Evolutionary conservation across 1,140 invertebrate genomes (phyloP), one percentile per base, ranked within the genome.

Genomic region (Bombus soroeensis): DNA sequence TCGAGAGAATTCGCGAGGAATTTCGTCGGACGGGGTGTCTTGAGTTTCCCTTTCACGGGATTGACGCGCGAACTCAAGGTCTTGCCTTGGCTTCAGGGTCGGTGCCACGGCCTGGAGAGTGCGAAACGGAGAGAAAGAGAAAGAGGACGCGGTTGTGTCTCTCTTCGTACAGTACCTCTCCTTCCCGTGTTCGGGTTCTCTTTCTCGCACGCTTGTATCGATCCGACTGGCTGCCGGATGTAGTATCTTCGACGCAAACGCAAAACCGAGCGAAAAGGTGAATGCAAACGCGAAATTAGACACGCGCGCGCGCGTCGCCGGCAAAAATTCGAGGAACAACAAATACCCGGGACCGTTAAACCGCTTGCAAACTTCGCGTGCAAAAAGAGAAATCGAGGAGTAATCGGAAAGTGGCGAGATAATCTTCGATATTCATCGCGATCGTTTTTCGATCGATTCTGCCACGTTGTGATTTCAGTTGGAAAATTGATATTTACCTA

Each of bases 81-180:
- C 89, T 87, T 88, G 89, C 80, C 88, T 90, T 90, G 88, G 88
- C 89, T 90, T 90, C 89, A 90, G 89, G 89, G 89, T 90, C 89
- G 89, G 80, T 90, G 88, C 86, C 89, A 87, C 83, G 83, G 81
- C 68, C 66, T 77, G 73, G 83, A 37, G 77, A 79, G 75, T 81
- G 74, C 43, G 57, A 62, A 68, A 68, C 64, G 53, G 41, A 68
- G 28, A 34, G 25, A 43, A 25, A 73, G 62, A 70, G 88, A 91
- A 85, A 81, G 85, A 28, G 64, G 53, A 34, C 64, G 9, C 64
- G 64, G 3, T 62, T 59, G 25, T 28, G 57, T 28, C 57, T 59
- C 79, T 76, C 53, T 39, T 13, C 25, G 13, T 25, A 34, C 68
- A 12, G 39, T n/a, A 8, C 32, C 32, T 59, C 28, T 39, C 25